Evolutionary conservation across 2,113 vertebrate genomes (phyloP), one percentile per base, ranked within the genome.

Genomic region (Macroglossus sobrinus): DNA sequence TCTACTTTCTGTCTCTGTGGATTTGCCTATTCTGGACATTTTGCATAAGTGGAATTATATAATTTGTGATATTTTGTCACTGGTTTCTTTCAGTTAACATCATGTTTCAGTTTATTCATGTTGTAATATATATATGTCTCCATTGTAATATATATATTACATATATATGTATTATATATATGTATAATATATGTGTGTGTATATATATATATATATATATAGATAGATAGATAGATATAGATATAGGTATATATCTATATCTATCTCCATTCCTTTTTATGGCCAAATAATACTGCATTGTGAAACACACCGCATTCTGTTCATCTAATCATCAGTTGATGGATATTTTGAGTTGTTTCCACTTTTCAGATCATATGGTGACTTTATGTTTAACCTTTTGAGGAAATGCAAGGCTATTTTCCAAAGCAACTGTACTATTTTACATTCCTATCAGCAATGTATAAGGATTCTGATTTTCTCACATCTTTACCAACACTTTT

Each of bases 251-350:
- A n/a, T n/a, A n/a, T n/a, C n/a, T n/a, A n/a, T n/a, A n/a, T n/a
- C n/a, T n/a, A 43, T 24, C 11, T 89, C 53, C 28, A 18, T 95
- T 93, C 50, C 16, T 93, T 95, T 96, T 78, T 66, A 50, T 69
- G 47, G 21, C 35, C 71, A 13, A 57, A 7, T 61, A 45, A 38
- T 57, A 55, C 22, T 80, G 13, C 11, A 55, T 53, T 63, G 13
- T 50, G 6, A 33, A 30, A 53, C 33, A 50, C 33, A 33, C n/a
- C 11, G 55, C 21, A 30, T 61, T 96, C 57, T 59, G 9, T 84
- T 79, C 50, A 69, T 64, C 28, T 40, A 21, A 55, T 85, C 43
- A 43, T 86, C 22, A 40, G 3, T 55, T 50, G 30, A 28, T 93
- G n/a, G 4, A 22, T 8, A 43, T 63, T 82, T 90, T n/a, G 57